A percentile compares a stretch with the other conserved stretches of the same genome.
Evolutionary conservation across 2,797 vertebrate genomes (phyloP).

Genomic region (Sebastes hubbsi): DNA sequence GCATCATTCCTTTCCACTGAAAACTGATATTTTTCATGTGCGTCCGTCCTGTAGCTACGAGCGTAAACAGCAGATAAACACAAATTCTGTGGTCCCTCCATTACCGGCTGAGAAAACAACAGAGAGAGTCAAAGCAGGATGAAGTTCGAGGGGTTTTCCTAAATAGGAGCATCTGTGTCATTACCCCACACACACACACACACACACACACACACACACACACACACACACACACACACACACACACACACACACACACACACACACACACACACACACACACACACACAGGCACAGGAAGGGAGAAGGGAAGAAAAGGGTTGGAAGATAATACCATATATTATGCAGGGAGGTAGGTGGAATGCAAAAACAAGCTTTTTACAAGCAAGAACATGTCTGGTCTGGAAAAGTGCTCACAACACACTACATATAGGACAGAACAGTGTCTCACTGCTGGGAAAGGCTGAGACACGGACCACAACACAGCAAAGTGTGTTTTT

Average conservation of each 20-base stretch:
- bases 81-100: not conserved
- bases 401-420: slow-evolving; percentile 54
- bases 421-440: slow-evolving; percentile 44
- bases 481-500: slow-evolving; percentile 5
- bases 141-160: slow-evolving; percentile 66
- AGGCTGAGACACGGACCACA: slow-evolving; percentile 22
- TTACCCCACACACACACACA: slow-evolving; percentile 63
- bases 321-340: slow-evolving; percentile 73
- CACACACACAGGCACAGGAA: slow-evolving; percentile 39
- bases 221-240: not conserved
- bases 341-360: slow-evolving; percentile 70
- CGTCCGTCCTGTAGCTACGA: not conserved
- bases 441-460: slow-evolving; percentile 27
- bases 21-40: not conserved
- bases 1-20: not conserved
- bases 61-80: slow-evolving; percentile 19
- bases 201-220: not conserved
- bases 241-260: slow-evolving; percentile 44
- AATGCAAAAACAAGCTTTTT: slow-evolving; percentile 80
- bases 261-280: not conserved
- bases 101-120: slow-evolving; percentile 20
- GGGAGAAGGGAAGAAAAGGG: slow-evolving; percentile 43
- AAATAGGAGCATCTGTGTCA: slow-evolving; percentile 60
- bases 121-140: slow-evolving; percentile 19
- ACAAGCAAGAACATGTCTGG: slow-evolving; percentile 76